phyloP scores from a whole-genome alignment of 2,888 invertebrate species.

The Tachina lurida region DNA sequence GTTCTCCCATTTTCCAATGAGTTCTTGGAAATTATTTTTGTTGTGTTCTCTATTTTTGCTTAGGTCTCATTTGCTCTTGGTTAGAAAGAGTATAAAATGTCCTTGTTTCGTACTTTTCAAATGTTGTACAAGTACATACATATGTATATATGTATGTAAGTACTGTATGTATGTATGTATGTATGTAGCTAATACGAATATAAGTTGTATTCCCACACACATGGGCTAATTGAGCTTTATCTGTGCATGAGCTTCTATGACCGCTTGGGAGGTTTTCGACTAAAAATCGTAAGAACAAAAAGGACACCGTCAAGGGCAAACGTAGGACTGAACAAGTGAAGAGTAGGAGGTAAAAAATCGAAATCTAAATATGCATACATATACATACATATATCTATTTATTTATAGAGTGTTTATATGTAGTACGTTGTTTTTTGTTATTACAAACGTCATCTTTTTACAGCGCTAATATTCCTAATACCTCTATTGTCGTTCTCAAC shows the following conservation, averaged over 20 bases:
- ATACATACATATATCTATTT: neutral
- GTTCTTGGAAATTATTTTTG: neutral
- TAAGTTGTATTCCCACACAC: neutral
- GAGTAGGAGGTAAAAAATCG: conserved; percentile 7
- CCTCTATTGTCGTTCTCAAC: too few species aligned
- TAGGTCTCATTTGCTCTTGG: neutral
- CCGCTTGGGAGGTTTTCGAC: conserved; percentile 38
- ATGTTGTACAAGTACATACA: neutral
- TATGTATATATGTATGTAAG: neutral
- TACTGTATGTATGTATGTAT: neutral
- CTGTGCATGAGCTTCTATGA: conserved; percentile 31
- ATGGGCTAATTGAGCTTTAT: conserved; percentile 21
- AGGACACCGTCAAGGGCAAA: conserved; percentile 70
- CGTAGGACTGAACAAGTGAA: conserved; percentile 18
- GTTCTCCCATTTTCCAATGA: conserved; percentile 10
- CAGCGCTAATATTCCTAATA: conserved; percentile 1
- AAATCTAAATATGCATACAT: neutral
- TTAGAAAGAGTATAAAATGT: neutral
- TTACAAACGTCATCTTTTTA: conserved; percentile 8
- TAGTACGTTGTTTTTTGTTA: conserved; percentile 6
- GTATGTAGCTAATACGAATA: neutral
- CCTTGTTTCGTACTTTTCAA: neutral
- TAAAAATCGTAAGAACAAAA: conserved; percentile 46
- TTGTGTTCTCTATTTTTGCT: neutral
- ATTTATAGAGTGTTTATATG: too few species aligned